Conservation (phyloP, 2,113 vertebrate species). For the Microcebus jonahi region DNA sequence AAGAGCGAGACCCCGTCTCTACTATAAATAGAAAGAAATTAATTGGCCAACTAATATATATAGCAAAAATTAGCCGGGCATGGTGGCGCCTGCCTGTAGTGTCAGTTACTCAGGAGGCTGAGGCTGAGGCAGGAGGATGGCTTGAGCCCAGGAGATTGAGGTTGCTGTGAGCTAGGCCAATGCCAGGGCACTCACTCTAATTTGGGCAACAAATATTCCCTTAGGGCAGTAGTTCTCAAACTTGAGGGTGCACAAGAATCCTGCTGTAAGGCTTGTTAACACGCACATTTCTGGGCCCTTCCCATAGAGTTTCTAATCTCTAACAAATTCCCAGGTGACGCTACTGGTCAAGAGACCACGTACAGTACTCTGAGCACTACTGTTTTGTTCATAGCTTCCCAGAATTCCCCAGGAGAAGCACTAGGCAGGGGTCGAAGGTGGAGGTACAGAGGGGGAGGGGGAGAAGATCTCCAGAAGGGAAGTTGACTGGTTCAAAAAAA, state of each 20-base stretch:
- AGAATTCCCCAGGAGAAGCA: conserved; percentile 24
- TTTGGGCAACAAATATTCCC: too few relatives aligned
- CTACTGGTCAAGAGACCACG: not conserved
- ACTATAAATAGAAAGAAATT: too few relatives aligned
- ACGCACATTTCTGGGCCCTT: not conserved
- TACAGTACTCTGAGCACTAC: not conserved
- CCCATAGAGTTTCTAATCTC: not conserved
- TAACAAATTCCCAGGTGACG: conserved; percentile 7
- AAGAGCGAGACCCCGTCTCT: too few relatives aligned
- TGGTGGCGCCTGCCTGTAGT: too few relatives aligned
- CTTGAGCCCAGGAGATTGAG: too few relatives aligned
- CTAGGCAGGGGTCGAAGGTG: not conserved
- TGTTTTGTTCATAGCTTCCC: not conserved
- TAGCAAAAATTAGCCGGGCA: too few relatives aligned
- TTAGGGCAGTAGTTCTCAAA: not conserved
- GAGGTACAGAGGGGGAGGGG: not conserved
- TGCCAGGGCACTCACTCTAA: too few relatives aligned
- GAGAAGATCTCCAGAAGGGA: not conserved
- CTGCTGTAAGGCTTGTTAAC: not conserved
- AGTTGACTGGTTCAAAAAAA: conserved; percentile 32
- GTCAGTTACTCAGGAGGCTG: too few relatives aligned
- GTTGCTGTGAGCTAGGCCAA: too few relatives aligned
- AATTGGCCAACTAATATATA: too few relatives aligned
- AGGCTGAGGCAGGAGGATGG: too few relatives aligned
- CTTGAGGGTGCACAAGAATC: not conserved